Percentiles rank a stretch among this genome's conserved stretches.
Evolutionary conservation across 2,113 vertebrate species (phyloP).

Genomic region (Peromyscus californicus): DNA sequence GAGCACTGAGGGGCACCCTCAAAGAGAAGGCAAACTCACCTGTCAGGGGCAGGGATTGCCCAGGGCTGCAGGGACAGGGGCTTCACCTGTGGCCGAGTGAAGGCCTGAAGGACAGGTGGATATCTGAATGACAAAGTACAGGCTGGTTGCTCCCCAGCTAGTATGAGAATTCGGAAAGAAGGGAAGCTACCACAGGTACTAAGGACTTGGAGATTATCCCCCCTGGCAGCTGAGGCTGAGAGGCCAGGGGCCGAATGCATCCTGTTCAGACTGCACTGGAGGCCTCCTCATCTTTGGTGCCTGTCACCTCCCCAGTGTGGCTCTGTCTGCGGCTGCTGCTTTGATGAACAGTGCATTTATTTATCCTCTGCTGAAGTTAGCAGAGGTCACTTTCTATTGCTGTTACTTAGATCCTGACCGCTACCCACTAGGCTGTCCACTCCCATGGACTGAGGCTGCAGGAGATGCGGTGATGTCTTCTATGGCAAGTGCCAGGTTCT

Average conservation of each 20-base stretch:
- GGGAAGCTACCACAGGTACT: neutral
- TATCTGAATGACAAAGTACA: neutral
- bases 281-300: neutral
- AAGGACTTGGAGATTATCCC: neutral
- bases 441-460: neutral
- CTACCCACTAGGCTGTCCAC: neutral
- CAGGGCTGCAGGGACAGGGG: neutral
- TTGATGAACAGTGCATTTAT: neutral
- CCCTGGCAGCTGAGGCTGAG: neutral
- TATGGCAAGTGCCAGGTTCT: neutral
- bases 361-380: neutral
- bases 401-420: neutral
- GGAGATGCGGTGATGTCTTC: neutral
- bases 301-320: neutral
- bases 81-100: neutral
- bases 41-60: neutral
- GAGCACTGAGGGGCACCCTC: neutral
- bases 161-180: neutral
- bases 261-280: constrained; percentile 11
- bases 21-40: neutral
- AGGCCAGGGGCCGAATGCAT: neutral
- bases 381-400: constrained; percentile 22
- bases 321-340: neutral
- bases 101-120: neutral
- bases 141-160: neutral